Conservation (phyloP, 2,888 invertebrate species). For the Platerodrilus igneus region DNA sequence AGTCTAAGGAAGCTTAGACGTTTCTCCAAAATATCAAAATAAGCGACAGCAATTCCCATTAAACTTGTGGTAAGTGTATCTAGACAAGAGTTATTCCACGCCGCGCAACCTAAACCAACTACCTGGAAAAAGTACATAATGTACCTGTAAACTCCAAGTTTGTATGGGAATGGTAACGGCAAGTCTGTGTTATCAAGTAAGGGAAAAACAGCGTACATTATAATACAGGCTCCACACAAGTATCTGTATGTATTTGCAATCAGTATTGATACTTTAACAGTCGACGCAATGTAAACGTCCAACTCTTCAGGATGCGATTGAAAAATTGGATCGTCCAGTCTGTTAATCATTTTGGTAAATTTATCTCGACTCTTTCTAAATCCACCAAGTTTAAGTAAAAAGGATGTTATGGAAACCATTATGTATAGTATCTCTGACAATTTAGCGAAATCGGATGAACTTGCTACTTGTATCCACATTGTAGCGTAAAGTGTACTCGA, state of each 20-base stretch:
- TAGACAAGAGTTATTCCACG: constrained; percentile 10
- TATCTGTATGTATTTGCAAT: constrained; percentile 2
- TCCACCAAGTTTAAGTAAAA: constrained; percentile 7
- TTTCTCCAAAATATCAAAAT: constrained; percentile 12
- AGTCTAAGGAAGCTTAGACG: too few species aligned
- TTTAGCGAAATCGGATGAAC: constrained; percentile 4
- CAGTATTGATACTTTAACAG: constrained; percentile 1
- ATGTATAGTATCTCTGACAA: constrained; percentile 8
- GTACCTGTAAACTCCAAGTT: constrained; percentile 4
- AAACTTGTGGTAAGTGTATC: constrained; percentile 10
- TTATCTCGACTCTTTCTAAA: constrained; percentile 1
- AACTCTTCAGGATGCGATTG: constrained; percentile 7
- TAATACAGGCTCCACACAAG: not conserved
- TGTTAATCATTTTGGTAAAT: constrained; percentile 9
- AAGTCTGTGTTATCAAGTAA: constrained; percentile 5
- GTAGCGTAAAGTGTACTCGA: constrained; percentile 1
- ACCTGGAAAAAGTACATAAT: constrained; percentile 11
- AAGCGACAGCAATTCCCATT: constrained; percentile 9
- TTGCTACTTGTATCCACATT: constrained; percentile 7
- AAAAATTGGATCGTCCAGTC: constrained; percentile 10
- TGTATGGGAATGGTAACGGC: constrained; percentile 9
- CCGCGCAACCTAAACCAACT: not conserved
- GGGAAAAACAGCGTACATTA: constrained; percentile 6
- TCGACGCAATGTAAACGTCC: constrained; percentile 4
- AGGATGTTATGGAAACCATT: not conserved